phyloP scores from a whole-genome alignment of 1,140 invertebrate genomes.

The Sinonovacula constricta region DNA sequence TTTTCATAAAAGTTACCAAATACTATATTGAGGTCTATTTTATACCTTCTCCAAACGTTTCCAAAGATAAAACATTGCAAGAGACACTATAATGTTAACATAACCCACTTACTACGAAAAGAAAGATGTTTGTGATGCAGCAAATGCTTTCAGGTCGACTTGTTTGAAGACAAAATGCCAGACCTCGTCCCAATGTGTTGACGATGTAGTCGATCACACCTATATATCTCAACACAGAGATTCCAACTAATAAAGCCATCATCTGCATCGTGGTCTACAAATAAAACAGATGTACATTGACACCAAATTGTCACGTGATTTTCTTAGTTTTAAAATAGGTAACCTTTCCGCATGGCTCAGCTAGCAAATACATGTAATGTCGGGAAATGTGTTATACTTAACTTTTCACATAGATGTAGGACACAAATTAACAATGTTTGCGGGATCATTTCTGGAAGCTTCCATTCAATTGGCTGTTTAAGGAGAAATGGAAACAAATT shows the following conservation, averaged over 20 bases:
- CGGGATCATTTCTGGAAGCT: too few species aligned
- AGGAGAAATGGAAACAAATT: too few species aligned
- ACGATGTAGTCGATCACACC: constrained; percentile 35
- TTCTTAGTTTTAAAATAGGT: too few species aligned
- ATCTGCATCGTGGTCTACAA: constrained; percentile 21
- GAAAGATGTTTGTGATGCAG: constrained; percentile 34
- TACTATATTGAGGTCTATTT: neutral
- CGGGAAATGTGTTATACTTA: too few species aligned
- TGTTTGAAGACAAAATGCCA: constrained; percentile 21
- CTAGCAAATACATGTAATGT: too few species aligned
- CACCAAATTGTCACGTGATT: too few species aligned
- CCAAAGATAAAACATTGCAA: neutral
- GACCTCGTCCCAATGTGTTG: constrained; percentile 7
- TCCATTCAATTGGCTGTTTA: too few species aligned
- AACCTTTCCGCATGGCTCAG: too few species aligned
- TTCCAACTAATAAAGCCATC: constrained; percentile 1
- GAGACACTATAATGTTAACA: neutral
- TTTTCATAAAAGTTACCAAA: neutral
- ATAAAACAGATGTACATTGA: too few species aligned
- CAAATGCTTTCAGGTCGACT: constrained; percentile 36
- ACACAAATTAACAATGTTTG: too few species aligned
- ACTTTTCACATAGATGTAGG: too few species aligned
- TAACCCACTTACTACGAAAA: constrained; percentile 20
- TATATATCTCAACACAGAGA: constrained; percentile 33
- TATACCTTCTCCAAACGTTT: neutral